Evolutionary conservation across 2,797 vertebrate genomes (phyloP).

Genomic region (Syncerus caffer): DNA sequence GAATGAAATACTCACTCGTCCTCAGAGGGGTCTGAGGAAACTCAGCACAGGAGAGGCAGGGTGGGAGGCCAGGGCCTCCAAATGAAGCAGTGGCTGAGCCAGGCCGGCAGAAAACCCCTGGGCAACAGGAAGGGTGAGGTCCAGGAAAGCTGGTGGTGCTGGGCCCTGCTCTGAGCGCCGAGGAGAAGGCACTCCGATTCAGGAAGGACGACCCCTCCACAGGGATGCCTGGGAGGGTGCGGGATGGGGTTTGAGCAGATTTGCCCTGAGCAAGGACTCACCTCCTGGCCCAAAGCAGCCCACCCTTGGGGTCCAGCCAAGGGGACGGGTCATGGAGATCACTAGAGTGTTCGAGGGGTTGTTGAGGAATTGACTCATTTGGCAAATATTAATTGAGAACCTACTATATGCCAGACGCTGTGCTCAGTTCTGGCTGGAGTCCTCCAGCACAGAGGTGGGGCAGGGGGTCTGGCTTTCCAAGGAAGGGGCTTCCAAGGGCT

Average conservation of each 20-base stretch:
- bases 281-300: neutral
- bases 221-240: neutral
- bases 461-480: neutral
- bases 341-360: neutral
- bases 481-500: neutral
- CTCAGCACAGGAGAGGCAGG: neutral
- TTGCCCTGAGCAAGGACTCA: neutral
- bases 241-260: neutral
- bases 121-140: neutral
- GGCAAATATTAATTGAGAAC: neutral
- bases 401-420: neutral
- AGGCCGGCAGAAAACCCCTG: neutral
- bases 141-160: neutral
- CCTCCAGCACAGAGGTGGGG: neutral
- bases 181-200: rapidly evolving
- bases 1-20: neutral
- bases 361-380: neutral
- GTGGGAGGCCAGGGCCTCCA: neutral
- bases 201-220: neutral
- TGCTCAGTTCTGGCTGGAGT: neutral
- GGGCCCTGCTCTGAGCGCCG: neutral
- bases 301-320: neutral
- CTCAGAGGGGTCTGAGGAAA: neutral
- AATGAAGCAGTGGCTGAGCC: neutral
- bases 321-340: neutral